These are phyloP conservation scores for Coremacera marginata DNA, from an alignment of 2,888 invertebrate species.

Conservation along the genomic window DNA sequence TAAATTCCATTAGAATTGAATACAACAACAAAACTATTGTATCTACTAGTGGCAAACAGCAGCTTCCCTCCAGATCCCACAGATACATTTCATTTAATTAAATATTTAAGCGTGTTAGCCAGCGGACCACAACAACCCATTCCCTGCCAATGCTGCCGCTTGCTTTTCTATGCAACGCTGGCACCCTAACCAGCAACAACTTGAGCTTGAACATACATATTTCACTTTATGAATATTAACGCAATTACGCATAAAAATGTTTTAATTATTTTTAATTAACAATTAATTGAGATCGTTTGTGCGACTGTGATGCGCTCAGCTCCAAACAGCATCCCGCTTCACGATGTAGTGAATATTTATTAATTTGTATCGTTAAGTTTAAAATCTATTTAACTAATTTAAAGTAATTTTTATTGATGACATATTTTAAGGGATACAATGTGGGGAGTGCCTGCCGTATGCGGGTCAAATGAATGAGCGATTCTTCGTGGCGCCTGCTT, in stretches of 20 bases:
- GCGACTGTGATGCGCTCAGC: neutral
- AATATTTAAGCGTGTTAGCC: slow-evolving; percentile 28
- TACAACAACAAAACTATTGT: slow-evolving; percentile 20
- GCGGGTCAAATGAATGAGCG: slow-evolving; percentile 13
- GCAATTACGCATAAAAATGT: slow-evolving; percentile 69
- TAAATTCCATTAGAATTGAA: slow-evolving; percentile 57
- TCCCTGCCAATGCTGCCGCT: neutral
- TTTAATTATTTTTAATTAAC: slow-evolving; percentile 70
- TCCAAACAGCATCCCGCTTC: neutral
- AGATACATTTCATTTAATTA: slow-evolving; percentile 41
- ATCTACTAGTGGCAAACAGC: neutral
- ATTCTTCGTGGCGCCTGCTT: neutral
- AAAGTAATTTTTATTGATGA: slow-evolving; percentile 23
- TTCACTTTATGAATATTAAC: slow-evolving; percentile 67
- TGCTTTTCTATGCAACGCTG: neutral
- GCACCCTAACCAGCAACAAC: neutral
- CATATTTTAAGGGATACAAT: neutral
- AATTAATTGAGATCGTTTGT: slow-evolving; percentile 65
- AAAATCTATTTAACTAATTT: slow-evolving; percentile 21
- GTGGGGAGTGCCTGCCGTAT: neutral
- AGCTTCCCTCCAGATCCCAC: neutral
- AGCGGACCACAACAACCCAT: neutral
- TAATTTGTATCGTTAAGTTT: slow-evolving; percentile 25
- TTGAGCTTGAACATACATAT: neutral
- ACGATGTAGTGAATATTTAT: neutral